Percentiles rank a stretch among this genome's conserved stretches.
Evolutionary conservation across 2,113 vertebrate species (phyloP).

Genomic region (Garra rufa): DNA sequence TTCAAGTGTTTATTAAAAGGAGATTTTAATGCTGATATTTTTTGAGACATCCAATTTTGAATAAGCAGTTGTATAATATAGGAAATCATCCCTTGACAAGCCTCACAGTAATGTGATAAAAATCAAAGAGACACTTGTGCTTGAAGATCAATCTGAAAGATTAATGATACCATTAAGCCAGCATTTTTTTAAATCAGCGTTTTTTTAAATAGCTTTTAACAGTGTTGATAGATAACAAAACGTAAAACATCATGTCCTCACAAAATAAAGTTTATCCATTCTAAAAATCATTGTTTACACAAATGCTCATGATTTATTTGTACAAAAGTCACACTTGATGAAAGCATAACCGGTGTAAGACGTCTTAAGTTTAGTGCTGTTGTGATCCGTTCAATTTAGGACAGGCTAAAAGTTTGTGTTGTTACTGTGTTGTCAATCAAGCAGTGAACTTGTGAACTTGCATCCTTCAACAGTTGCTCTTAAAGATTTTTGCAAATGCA

Average conservation of each 20-base stretch:
- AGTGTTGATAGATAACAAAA: not conserved
- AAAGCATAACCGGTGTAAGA: not conserved
- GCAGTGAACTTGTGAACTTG: not conserved
- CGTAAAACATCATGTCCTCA: not conserved
- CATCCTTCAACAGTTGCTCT: not conserved
- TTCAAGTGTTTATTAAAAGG: not conserved
- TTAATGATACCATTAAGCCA: not conserved
- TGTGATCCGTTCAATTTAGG: not conserved
- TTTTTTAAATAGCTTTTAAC: not conserved
- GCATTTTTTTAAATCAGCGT: not conserved
- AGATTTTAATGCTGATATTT: not conserved
- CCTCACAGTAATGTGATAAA: not conserved
- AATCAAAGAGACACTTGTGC: not conserved
- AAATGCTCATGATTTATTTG: not conserved
- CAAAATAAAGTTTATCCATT: too few species aligned
- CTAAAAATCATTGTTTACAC: not conserved
- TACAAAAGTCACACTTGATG: not conserved
- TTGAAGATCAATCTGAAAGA: not conserved
- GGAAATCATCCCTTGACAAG: not conserved
- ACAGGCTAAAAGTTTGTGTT: not conserved
- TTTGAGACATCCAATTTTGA: not conserved
- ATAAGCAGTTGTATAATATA: not conserved
- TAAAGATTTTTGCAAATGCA: not conserved
- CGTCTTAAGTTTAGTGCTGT: not conserved
- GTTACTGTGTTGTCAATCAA: constrained; percentile 11